A percentile compares a stretch with the other conserved stretches of the same genome.
Evolutionary conservation across 2,113 vertebrate genomes (phyloP).

Genomic region (Condylura cristata): DNA sequence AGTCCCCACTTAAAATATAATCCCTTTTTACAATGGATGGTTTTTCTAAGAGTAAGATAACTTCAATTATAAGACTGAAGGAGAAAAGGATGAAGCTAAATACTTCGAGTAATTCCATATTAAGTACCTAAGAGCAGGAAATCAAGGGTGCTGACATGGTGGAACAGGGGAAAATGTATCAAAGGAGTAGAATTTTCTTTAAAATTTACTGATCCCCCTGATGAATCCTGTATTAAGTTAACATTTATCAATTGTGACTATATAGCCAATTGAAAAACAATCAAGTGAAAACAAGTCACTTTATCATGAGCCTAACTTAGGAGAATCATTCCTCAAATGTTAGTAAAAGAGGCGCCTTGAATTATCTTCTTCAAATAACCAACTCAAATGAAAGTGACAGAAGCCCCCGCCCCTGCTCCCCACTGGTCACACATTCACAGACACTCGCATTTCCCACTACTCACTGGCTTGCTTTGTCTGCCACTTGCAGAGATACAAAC

Average conservation of each 20-base stretch:
- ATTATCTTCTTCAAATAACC: neutral
- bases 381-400: neutral
- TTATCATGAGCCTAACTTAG: neutral
- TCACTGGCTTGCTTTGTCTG: neutral
- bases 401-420: neutral
- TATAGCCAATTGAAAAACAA: constrained; percentile 23
- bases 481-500: neutral
- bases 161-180: neutral
- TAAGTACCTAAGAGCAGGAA: constrained; percentile 40
- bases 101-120: constrained; percentile 59
- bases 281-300: neutral
- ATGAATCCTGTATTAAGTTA: neutral
- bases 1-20: constrained; percentile 61
- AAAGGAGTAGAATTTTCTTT: constrained; percentile 14
- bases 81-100: constrained; percentile 60
- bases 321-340: neutral
- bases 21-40: constrained; percentile 60
- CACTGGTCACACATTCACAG: neutral
- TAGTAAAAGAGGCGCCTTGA: neutral
- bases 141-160: neutral
- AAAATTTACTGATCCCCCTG: neutral
- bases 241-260: neutral
- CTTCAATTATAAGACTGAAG: constrained; percentile 63
- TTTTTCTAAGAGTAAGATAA: constrained; percentile 65
- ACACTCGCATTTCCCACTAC: neutral